Evolutionary conservation across 2,113 vertebrate genomes (phyloP), one percentile per base, ranked within the genome.

Genomic region (Fregata magnificens): DNA sequence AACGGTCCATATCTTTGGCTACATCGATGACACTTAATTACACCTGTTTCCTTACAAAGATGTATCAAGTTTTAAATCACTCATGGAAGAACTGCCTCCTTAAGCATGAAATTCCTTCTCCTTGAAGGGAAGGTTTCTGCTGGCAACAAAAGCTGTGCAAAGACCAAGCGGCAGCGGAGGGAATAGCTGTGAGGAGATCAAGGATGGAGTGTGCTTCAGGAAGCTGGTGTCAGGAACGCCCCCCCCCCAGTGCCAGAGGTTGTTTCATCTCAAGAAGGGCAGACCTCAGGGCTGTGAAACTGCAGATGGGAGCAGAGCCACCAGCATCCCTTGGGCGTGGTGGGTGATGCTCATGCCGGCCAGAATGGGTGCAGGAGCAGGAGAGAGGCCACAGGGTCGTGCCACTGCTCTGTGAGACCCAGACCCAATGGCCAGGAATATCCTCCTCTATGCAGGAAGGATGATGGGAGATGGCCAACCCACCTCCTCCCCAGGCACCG

Each of bases 1-100:
- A 97, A 88, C 7, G 7, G 87, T 86, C 96, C 82, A 8, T 96
- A 95, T 96, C 95, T 98, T 86, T 90, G 92, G 88, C 97, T 95
- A 32, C 93, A 89, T 93, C 81, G 1, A 94, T 63, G 79, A 81
- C 82, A 83, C 92, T 96, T 91, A 92, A 97, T 96, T 97, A 94
- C 6, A 36, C 65, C 70, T 96, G 96, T 93, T 97, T 96, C 96
- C 93, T 88, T 91, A 76, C 95, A 71, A 88, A 96, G 95, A 94
- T 91, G 73, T 70, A 88, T 92, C 84, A 90, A 81, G 85, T 93
- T 95, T 85, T 95, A 96, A 97, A 95, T 97, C 95, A 91, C 58
- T 80, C 2, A 4, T 29, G 26, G 63, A 70, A 94, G 79, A 93
- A 83, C 67, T 82, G 77, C 62, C 74, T 94, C 71, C 52, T 92